Evolutionary conservation across 1,140 invertebrate species (phyloP).

Genomic region (Drosophila kepulauana): DNA sequence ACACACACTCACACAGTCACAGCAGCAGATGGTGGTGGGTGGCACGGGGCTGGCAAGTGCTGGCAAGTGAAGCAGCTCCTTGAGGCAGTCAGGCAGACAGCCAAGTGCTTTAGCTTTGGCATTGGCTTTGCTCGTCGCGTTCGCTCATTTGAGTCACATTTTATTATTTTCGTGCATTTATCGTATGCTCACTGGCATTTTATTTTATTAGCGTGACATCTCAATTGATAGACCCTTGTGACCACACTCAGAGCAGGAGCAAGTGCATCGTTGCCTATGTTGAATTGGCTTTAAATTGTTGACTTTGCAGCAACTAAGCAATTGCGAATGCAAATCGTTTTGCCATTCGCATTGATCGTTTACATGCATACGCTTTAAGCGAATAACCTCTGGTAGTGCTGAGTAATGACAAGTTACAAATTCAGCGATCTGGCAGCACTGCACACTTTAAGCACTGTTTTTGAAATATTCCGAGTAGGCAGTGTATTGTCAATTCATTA

Average conservation of each 20-base stretch:
- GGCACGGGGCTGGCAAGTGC: background rate
- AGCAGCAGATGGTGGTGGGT: background rate
- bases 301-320: background rate
- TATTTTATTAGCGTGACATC: slow-evolving; percentile 81
- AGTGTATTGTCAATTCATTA: slow-evolving; percentile 8
- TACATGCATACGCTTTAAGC: background rate
- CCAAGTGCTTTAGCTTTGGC: slow-evolving; percentile 16
- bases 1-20: slow-evolving; percentile 16
- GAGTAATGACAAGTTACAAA: background rate
- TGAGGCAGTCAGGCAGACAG: slow-evolving; percentile 18
- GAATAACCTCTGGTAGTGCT: background rate
- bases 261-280: slow-evolving; percentile 15
- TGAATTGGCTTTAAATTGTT: slow-evolving; percentile 34
- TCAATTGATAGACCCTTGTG: slow-evolving; percentile 73
- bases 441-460: background rate
- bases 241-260: background rate
- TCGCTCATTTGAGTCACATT: slow-evolving; percentile 81
- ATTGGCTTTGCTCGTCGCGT: slow-evolving; percentile 61
- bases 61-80: slow-evolving; percentile 16
- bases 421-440: slow-evolving; percentile 30
- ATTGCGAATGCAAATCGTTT: slow-evolving; percentile 10
- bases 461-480: background rate
- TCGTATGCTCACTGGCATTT: slow-evolving; percentile 73
- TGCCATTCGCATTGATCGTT: slow-evolving; percentile 12
- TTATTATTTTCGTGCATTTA: slow-evolving; percentile 83